These are phyloP conservation scores for Nothobranchius kuhntae DNA, from an alignment of 2,113 vertebrate species.

Conservation along the genomic window DNA sequence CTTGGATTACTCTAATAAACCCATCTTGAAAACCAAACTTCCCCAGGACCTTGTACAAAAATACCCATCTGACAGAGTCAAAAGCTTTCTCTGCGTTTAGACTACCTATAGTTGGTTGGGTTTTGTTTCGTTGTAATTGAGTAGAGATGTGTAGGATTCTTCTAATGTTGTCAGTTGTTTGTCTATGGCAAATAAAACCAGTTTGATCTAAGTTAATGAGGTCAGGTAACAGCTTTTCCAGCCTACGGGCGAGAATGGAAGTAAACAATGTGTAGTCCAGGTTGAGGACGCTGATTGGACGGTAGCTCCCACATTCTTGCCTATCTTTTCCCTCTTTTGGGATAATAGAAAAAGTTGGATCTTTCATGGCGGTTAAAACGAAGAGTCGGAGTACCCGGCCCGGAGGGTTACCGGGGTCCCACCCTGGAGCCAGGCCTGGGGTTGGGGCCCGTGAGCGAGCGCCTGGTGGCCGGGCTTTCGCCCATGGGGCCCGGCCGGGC, in stretches of 20 bases:
- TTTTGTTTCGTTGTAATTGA: not conserved
- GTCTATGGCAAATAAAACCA: slow-evolving; percentile 2
- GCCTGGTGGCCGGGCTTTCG: too few species aligned
- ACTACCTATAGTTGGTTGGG: not conserved
- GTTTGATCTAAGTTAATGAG: not conserved
- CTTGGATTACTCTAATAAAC: not conserved
- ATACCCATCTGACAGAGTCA: not conserved
- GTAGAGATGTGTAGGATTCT: not conserved
- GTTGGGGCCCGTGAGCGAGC: too few species aligned
- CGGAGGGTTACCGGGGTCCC: too few species aligned
- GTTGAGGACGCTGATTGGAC: not conserved
- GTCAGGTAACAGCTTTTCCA: not conserved
- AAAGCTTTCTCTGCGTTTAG: slow-evolving; percentile 6
- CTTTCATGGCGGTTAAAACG: too few species aligned
- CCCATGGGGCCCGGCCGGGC: too few species aligned
- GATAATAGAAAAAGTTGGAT: not conserved
- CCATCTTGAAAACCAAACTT: not conserved
- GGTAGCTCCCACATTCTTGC: slow-evolving; percentile 1
- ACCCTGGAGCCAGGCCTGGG: too few species aligned
- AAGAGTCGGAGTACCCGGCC: too few species aligned
- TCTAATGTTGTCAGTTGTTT: not conserved
- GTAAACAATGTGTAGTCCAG: slow-evolving; percentile 15
- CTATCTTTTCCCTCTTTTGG: too few species aligned
- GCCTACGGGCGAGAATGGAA: not conserved
- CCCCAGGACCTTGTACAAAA: not conserved